Conservation (phyloP, 2,888 invertebrate genomes). For the Amblyjoppa fuscipennis region DNA sequence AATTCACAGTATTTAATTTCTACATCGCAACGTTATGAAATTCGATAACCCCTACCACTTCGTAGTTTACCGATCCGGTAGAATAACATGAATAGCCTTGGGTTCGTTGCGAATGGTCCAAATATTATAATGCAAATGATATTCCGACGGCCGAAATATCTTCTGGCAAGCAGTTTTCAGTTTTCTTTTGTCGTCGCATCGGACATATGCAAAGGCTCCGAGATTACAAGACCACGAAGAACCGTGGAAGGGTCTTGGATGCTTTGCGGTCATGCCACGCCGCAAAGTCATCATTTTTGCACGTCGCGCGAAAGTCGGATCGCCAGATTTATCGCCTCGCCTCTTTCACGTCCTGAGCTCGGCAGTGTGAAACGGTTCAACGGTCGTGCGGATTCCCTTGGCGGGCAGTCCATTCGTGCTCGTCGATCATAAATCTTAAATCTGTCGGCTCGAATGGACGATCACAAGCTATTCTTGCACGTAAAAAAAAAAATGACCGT, state of each 20-base stretch:
- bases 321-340: constrained; percentile 55
- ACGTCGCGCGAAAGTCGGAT: constrained; percentile 42
- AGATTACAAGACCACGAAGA: constrained; percentile 69
- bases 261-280: constrained; percentile 66
- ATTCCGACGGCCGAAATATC: neutral
- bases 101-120: neutral
- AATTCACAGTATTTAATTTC: neutral
- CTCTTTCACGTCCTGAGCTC: constrained; percentile 46
- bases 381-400: neutral
- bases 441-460: neutral
- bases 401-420: neutral
- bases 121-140: neutral
- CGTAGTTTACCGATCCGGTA: neutral
- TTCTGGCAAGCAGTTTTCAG: constrained; percentile 9
- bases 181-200: constrained; percentile 38
- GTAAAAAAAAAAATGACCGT: too few relatives aligned
- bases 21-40: neutral
- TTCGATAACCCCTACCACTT: neutral
- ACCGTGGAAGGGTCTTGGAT: constrained; percentile 59
- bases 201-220: constrained; percentile 46
- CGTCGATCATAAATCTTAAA: neutral
- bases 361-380: constrained; percentile 49
- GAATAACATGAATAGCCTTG: neutral
- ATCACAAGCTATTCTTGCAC: neutral
- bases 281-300: constrained; percentile 68